Conservation (phyloP, 2,113 vertebrate species). For the Atractosteus spatula region DNA sequence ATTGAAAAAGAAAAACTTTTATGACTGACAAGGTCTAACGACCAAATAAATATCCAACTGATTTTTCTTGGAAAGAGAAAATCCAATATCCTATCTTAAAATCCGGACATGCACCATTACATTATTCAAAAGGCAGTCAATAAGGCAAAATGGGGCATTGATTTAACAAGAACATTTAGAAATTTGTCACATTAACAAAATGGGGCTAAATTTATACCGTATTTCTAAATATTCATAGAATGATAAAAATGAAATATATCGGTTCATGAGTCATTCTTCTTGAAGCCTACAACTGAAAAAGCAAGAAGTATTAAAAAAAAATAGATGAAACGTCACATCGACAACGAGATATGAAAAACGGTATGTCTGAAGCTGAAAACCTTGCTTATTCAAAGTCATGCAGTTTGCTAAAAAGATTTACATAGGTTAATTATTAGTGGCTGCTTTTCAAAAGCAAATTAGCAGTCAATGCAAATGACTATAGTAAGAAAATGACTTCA, state of each 20-base stretch:
- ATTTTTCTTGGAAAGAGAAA: not conserved
- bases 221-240: not conserved
- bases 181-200: constrained; percentile 12
- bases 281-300: not conserved
- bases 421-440: too few species aligned
- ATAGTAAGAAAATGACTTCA: too few species aligned
- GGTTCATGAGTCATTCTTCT: too few species aligned
- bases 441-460: too few species aligned
- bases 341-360: too few species aligned
- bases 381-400: too few species aligned
- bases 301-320: not conserved
- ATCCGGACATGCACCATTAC: not conserved
- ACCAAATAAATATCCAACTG: not conserved
- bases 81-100: not conserved
- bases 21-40: not conserved
- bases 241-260: too few species aligned
- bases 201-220: not conserved
- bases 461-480: too few species aligned
- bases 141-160: constrained; percentile 15
- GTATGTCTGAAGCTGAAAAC: too few species aligned
- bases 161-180: constrained; percentile 20
- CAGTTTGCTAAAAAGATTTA: too few species aligned
- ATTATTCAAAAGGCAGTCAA: not conserved
- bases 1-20: not conserved
- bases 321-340: too few species aligned